Evolutionary conservation across 1,140 invertebrate species (phyloP), one percentile per base, ranked within the genome.

Genomic region (Antheraea mylitta): DNA sequence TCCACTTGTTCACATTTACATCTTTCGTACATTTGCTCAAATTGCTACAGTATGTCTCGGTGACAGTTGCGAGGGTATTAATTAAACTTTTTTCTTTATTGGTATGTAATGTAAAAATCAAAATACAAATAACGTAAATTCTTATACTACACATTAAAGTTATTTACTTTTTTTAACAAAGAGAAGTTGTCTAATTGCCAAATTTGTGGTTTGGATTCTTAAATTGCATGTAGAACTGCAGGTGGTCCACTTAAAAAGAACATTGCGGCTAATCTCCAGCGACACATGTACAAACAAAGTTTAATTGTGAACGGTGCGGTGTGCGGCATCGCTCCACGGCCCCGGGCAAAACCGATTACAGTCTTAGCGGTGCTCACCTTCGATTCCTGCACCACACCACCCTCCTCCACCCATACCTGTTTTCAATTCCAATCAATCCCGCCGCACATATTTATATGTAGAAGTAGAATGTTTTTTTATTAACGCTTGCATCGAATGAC

Each of bases 201-300:
- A 86, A 89, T 85, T 79, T 80, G 85, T 82, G 77, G 74, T 85
- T 72, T 73, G 74, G 72, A 78, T 88, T 88, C 88, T 90, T 89
- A 88, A 90, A 90, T 87, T 86, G 83, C 85, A 84, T 80, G 79
- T 73, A 83, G 82, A 80, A 82, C 74, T 82, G 77, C 79, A 83
- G 80, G 68, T 73, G 78, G 86, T 84, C 83, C 82, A 91, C 85
- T 90, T 91, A 90, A 91, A 91, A 91, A 91, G 89, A 91, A 80
- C 87, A 89, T 82, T 89, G 85, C 79, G 83, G 86, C 83, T 88
- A 91, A 89, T 91, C 89, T 90, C 89, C 74, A 88, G 89, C 83
- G 89, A 90, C 87, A 90, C 87, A 91, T 90, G 86, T 86, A 90
- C 87, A 89, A 91, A 91, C 89, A 90, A 91, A 91, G 87, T 91